Percentiles rank a stretch among this genome's conserved stretches.
Evolutionary conservation across 2,888 invertebrate genomes (phyloP).

Genomic region (Ormyrus labotus): DNA sequence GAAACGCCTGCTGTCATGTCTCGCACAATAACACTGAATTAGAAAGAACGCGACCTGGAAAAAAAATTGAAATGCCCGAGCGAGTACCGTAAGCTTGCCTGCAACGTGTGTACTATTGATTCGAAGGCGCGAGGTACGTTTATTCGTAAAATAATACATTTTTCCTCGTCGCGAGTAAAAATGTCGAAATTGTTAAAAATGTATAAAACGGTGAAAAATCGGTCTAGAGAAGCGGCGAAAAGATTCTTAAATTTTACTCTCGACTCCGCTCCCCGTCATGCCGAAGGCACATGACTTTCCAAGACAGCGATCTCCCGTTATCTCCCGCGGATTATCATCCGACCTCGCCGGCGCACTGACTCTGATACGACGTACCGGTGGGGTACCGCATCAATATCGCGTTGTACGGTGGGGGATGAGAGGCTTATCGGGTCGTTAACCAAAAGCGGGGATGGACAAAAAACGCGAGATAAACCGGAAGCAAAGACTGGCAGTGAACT

Average conservation of each 20-base stretch:
- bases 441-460: constrained; percentile 29
- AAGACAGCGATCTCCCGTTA: no score
- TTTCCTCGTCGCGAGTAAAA: no score
- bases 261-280: not conserved
- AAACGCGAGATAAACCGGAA: constrained; percentile 41
- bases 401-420: constrained; percentile 25
- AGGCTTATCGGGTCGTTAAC: constrained; percentile 14
- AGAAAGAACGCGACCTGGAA: constrained; percentile 29
- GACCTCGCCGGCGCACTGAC: constrained; percentile 25
- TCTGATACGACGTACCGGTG: constrained; percentile 5
- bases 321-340: not conserved
- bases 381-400: constrained; percentile 23
- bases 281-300: not conserved
- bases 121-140: no score
- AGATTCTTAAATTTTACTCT: not conserved
- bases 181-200: no score
- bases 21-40: constrained; percentile 37
- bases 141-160: no score
- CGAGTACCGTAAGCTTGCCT: no score
- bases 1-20: constrained; percentile 32
- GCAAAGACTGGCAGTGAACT: constrained; percentile 42
- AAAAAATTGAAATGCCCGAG: constrained; percentile 21
- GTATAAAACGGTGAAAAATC: not conserved
- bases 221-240: not conserved
- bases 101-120: no score